Conservation (phyloP, 2,888 invertebrate species). For the Epinotia brunnichana region DNA sequence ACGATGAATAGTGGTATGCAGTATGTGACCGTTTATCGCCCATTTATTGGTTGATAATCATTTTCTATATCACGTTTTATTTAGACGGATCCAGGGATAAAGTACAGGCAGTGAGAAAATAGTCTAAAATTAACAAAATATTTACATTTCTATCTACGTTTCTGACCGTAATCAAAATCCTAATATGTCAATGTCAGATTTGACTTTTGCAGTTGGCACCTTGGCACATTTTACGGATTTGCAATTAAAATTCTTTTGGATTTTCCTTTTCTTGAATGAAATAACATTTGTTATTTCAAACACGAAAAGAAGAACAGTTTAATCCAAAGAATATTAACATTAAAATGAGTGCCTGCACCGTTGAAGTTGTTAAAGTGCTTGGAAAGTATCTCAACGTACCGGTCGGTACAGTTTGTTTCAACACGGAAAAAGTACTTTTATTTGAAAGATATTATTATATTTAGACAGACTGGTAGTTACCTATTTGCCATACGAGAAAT, state of each 20-base stretch:
- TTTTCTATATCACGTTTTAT: too few species aligned
- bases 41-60: too few species aligned
- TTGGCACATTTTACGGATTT: slow-evolving; percentile 15
- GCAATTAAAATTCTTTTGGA: background rate
- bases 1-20: too few species aligned
- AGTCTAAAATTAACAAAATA: too few species aligned
- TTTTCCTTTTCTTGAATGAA: slow-evolving; percentile 14
- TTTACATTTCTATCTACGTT: background rate
- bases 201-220: slow-evolving; percentile 5
- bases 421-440: slow-evolving; percentile 77
- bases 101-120: too few species aligned
- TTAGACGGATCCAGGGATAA: too few species aligned
- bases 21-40: too few species aligned
- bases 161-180: background rate
- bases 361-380: slow-evolving; percentile 77
- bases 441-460: background rate
- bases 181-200: slow-evolving; percentile 27
- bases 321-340: background rate
- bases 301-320: background rate
- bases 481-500: background rate
- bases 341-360: slow-evolving; percentile 65
- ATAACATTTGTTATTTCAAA: background rate
- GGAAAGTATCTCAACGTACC: slow-evolving; percentile 81
- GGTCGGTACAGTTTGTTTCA: slow-evolving; percentile 79
- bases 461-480: background rate